These are phyloP conservation scores for Phrynocephalus versicolor DNA, from an alignment of 2,113 vertebrate species.

Conservation along the genomic window DNA sequence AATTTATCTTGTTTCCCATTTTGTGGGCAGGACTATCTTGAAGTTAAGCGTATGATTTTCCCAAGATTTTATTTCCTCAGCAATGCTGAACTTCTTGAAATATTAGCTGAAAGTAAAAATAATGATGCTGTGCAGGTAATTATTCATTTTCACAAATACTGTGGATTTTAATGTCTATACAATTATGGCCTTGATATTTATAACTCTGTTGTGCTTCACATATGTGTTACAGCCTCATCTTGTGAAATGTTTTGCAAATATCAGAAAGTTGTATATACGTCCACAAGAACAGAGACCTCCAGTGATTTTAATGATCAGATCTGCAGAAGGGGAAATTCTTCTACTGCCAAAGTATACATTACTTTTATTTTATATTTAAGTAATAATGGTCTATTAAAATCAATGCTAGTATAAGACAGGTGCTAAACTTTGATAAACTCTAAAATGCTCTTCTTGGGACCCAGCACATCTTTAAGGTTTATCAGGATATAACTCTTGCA, in stretches of 20 bases:
- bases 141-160: not conserved
- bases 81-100: slow-evolving; percentile 70
- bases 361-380: not conserved
- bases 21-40: slow-evolving; percentile 70
- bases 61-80: slow-evolving; percentile 79
- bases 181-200: not conserved
- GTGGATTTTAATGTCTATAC: not conserved
- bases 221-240: slow-evolving; percentile 67
- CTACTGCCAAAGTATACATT: slow-evolving; percentile 67
- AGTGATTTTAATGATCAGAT: slow-evolving; percentile 64
- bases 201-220: not conserved
- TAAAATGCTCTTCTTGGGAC: too few species aligned
- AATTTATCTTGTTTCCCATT: slow-evolving; percentile 23
- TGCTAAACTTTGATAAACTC: too few species aligned
- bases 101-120: slow-evolving; percentile 67
- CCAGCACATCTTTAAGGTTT: too few species aligned
- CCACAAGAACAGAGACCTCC: slow-evolving; percentile 62
- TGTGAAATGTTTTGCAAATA: slow-evolving; percentile 73
- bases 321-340: slow-evolving; percentile 72
- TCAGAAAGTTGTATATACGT: slow-evolving; percentile 64
- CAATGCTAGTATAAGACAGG: too few species aligned
- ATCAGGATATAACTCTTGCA: too few species aligned
- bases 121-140: slow-evolving; percentile 69
- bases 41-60: slow-evolving; percentile 71
- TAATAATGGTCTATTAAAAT: too few species aligned